These are phyloP conservation scores for Mesembrinibis cayennensis DNA, from an alignment of 2,113 vertebrate species.

Conservation along the genomic window DNA sequence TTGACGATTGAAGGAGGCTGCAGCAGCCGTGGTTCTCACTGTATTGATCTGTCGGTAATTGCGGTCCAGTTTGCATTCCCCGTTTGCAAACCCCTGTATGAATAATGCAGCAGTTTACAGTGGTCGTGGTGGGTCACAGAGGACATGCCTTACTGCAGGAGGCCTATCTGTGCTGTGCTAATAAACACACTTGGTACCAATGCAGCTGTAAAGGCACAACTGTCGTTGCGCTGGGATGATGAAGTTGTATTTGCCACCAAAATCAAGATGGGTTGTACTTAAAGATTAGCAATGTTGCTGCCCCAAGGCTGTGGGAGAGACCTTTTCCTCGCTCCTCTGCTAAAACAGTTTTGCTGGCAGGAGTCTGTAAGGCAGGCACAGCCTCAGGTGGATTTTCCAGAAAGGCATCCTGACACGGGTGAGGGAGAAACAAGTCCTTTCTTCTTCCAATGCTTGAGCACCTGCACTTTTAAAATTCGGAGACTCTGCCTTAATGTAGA, in stretches of 20 bases:
- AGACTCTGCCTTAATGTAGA: not conserved
- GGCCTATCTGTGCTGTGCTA: not conserved
- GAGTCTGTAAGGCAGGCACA: not conserved
- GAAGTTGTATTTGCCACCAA: not conserved
- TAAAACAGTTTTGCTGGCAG: not conserved
- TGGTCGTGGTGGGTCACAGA: rapidly evolving
- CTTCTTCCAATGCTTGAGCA: not conserved
- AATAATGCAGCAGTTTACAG: not conserved
- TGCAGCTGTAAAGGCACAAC: not conserved
- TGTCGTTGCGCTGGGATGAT: not conserved
- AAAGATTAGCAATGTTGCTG: not conserved
- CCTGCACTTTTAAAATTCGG: not conserved
- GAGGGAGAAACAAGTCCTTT: not conserved
- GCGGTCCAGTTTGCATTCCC: not conserved
- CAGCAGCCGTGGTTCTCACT: not conserved
- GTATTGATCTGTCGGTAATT: not conserved
- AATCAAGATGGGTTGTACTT: not conserved
- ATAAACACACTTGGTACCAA: not conserved
- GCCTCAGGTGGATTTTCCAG: not conserved
- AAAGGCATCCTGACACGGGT: not conserved
- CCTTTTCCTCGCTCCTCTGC: not conserved
- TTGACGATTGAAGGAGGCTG: not conserved
- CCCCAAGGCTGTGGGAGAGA: not conserved
- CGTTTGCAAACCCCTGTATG: not conserved
- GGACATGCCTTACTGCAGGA: not conserved